Conservation (phyloP, 1,140 invertebrate genomes). For the Thereuonema tuberculata region DNA sequence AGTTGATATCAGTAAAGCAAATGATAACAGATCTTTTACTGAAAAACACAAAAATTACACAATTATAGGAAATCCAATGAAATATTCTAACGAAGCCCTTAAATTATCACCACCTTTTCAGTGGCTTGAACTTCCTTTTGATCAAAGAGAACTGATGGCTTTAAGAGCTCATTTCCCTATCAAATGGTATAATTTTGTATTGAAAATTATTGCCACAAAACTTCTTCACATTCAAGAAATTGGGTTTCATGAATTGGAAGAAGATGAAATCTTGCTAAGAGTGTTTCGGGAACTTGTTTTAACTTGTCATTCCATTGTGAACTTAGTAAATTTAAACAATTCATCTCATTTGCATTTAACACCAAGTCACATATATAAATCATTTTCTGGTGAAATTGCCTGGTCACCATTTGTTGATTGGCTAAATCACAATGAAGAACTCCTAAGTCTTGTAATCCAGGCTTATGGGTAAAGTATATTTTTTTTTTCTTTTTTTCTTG, state of each 20-base stretch:
- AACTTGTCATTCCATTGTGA: neutral
- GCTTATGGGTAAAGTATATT: slow-evolving; percentile 34
- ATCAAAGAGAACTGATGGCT: slow-evolving; percentile 26
- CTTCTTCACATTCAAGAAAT: slow-evolving; percentile 12
- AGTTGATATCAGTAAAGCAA: neutral
- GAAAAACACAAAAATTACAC: neutral
- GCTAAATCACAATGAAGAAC: slow-evolving; percentile 28
- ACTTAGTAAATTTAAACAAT: neutral
- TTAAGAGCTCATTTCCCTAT: slow-evolving; percentile 26
- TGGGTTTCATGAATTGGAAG: slow-evolving; percentile 9
- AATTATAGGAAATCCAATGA: neutral
- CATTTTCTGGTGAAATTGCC: slow-evolving; percentile 31
- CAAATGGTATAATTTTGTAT: slow-evolving; percentile 30
- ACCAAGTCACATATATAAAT: slow-evolving; percentile 30
- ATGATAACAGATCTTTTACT: neutral
- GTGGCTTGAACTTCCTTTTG: slow-evolving; percentile 30
- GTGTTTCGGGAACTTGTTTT: neutral
- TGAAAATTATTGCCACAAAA: slow-evolving; percentile 12
- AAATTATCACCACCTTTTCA: slow-evolving; percentile 25
- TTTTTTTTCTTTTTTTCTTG: no score
- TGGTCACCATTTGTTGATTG: slow-evolving; percentile 32
- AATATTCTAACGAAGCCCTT: neutral
- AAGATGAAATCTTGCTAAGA: slow-evolving; percentile 7
- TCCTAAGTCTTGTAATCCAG: slow-evolving; percentile 29
- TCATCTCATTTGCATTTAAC: neutral